Base-by-base conservation (phyloP, 2,113 vertebrate genomes). In the Anoplopoma fimbria region DNA sequence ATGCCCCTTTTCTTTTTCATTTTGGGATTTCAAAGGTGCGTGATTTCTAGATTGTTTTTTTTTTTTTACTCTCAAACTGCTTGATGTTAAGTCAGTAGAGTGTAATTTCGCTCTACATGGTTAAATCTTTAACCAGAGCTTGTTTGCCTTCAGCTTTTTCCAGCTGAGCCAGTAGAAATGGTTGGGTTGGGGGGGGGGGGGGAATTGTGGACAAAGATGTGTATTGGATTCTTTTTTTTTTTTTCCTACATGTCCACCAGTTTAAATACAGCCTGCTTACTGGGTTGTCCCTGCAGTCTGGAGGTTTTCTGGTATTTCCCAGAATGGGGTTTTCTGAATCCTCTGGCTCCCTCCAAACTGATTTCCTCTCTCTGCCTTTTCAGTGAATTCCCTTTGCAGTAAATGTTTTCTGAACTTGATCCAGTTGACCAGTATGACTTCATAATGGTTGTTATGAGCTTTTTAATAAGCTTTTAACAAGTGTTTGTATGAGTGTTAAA, bases 241-340 rank as follows among this genome's bases (percentile, higher is more conserved):
- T 23, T 19, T 34, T 58, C 19, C 9, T 33, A 9, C 27, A 36
- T 29, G 36, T 68, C 60, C 29, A 33, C n/a, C 9, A 38, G 25
- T 61, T 40, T 38, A 49, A 38, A 51, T 29, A 2, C 33, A 19
- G 53, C 7, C 55, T 17, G 10, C 9, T 65, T 7, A 34, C 47
- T 65, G 69, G 29, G 13, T 68, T 47, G 65, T 38, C 31, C 51
- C 47, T 64, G 38, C 38, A 33, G 73, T 67, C 49, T 83, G 15
- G n/a, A 58, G 31, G 34, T 79, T 63, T n/a, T 79, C 49, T 57
- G 63, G 12, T 67, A 25, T 83, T 77, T 81, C 51, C 74, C 53
- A 78, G 17, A 2, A 9, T 60, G 73, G 9, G 5, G 27, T 81
- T 73, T 79, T 76, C 62, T 53, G 49, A 79, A 76, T 69, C 47